Evolutionary conservation across 1,140 invertebrate species (phyloP).

Genomic region (Achatina immaculata): DNA sequence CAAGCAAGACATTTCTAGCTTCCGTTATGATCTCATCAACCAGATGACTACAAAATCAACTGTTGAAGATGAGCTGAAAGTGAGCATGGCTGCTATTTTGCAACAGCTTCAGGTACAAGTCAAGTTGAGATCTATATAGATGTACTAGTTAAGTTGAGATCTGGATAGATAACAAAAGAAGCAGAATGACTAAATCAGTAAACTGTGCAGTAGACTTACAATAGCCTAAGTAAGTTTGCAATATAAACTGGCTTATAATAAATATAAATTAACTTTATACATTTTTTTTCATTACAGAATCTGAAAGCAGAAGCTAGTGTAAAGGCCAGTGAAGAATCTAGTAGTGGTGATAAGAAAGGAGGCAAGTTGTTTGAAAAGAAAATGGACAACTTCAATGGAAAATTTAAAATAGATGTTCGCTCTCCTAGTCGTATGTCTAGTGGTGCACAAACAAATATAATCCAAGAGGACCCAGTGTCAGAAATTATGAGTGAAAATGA

Average conservation of each 20-base stretch:
- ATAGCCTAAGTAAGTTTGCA: too few relatives aligned
- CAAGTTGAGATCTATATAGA: too few relatives aligned
- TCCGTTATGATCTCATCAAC: constrained; percentile 65
- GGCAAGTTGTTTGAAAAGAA: constrained; percentile 18
- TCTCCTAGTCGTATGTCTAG: neutral
- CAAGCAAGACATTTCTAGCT: constrained; percentile 67
- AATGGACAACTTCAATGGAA: neutral
- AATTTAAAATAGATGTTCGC: neutral
- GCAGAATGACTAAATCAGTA: too few relatives aligned
- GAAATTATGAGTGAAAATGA: constrained; percentile 1
- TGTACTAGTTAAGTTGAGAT: too few relatives aligned
- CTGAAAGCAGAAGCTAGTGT: neutral
- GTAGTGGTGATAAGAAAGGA: neutral
- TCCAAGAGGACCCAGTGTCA: constrained; percentile 9
- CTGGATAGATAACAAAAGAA: too few relatives aligned
- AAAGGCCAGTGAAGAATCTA: neutral
- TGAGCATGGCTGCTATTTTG: constrained; percentile 36
- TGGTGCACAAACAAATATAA: neutral
- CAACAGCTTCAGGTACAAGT: constrained; percentile 36
- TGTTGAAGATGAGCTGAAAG: constrained; percentile 42
- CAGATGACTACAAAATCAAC: constrained; percentile 41
- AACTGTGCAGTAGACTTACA: too few relatives aligned
- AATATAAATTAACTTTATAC: too few relatives aligned
- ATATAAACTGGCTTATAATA: too few relatives aligned
- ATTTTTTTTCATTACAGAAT: neutral